Evolutionary conservation across 2,113 vertebrate species (phyloP).

Genomic region (Misgurnus anguillicaudatus): DNA sequence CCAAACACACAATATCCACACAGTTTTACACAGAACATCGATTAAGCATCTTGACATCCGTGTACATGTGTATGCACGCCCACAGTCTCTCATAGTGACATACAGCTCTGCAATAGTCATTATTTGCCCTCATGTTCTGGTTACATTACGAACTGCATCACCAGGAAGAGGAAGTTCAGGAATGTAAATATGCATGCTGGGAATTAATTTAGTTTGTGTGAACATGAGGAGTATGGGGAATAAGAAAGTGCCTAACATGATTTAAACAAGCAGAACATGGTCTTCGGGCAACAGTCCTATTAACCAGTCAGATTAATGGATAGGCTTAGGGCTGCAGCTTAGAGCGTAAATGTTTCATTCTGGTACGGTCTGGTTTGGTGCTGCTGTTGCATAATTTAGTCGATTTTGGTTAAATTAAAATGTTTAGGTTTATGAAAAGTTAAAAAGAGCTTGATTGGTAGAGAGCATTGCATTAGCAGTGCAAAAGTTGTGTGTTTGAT

Average conservation of each 20-base stretch:
- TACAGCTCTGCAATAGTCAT: background rate
- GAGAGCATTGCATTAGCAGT: too few species aligned
- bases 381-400: too few species aligned
- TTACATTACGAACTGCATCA: background rate
- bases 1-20: constrained; percentile 5
- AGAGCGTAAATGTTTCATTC: too few species aligned
- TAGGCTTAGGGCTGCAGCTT: too few species aligned
- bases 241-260: background rate
- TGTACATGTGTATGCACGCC: background rate
- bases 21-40: background rate
- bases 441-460: too few species aligned
- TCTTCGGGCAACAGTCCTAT: too few species aligned
- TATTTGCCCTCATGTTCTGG: background rate
- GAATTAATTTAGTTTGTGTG: constrained; percentile 6
- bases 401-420: too few species aligned
- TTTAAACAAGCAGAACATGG: too few species aligned
- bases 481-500: too few species aligned
- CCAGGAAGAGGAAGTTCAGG: background rate
- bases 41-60: background rate
- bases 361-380: too few species aligned
- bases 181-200: constrained; percentile 11
- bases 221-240: background rate
- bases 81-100: constrained; percentile 3
- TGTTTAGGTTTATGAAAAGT: too few species aligned
- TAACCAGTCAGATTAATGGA: too few species aligned